Evolutionary conservation across 2,888 invertebrate genomes (phyloP).

Genomic region (Eudemis profundana): DNA sequence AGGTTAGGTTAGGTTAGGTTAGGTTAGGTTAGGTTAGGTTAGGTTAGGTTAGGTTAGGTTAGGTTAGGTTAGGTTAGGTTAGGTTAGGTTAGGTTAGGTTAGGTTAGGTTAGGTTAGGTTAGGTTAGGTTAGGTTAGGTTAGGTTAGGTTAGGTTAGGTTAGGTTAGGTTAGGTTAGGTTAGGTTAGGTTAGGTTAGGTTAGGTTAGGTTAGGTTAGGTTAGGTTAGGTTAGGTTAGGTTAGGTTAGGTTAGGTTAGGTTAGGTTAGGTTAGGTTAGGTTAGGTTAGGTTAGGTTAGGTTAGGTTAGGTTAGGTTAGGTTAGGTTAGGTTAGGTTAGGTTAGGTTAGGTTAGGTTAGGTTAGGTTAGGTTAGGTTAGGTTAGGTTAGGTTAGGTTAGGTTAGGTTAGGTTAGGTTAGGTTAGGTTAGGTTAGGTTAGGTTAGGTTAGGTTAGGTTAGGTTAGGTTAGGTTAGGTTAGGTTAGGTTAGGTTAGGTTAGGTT

Average conservation of each 20-base stretch:
- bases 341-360: constrained; percentile 3
- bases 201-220: no score
- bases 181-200: no score
- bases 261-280: constrained; percentile 18
- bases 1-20: no score
- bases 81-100: no score
- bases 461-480: constrained; percentile 11
- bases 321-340: not conserved
- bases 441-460: constrained; percentile 11
- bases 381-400: constrained; percentile 10
- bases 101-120: no score
- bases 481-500: constrained; percentile 11
- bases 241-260: constrained; percentile 8
- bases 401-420: constrained; percentile 11
- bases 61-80: no score
- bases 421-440: constrained; percentile 8
- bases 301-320: constrained; percentile 6
- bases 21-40: no score
- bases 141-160: no score
- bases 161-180: no score
- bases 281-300: constrained; percentile 18
- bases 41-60: no score
- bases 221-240: no score
- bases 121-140: no score
- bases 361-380: not conserved